Base-by-base conservation (phyloP, 2,888 invertebrate species). In the Lasius platythorax region DNA sequence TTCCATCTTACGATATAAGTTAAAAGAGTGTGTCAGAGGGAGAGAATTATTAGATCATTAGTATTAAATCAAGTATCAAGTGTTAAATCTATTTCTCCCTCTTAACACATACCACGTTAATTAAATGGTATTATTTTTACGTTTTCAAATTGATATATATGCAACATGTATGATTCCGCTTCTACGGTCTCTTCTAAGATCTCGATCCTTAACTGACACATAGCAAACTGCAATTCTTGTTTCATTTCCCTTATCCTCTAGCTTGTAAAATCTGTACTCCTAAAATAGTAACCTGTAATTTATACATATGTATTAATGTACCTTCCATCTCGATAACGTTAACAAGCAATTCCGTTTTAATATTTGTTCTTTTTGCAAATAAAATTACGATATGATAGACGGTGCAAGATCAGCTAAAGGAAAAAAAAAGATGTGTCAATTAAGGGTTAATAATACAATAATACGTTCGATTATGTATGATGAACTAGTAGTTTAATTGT, bases 11-110 rank as follows among this genome's bases (percentile, higher is more conserved):
- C 3, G 5, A 79, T 81, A 67, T 63, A 79, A 64, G 70, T 84
- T 86, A 83, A 88, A 87, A 82, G 85, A 72, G 74, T 85, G 88
- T 86, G 86, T 67, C 75, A 72, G 33, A 79, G 74, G 23, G 23
- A 68, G 50, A 75, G 78, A 85, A 78, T 78, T 43, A 67, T 70
- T 73, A 68, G 28, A 50, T 70, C 58, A 43, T 23, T 84, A 90
- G 82, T 79, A 53, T 53, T 53, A 53, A 53, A 53, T 53, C n/a
- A 53, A 53, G 2, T 50, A 50, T 50, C 18, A 87, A 82, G 66
- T 87, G 82, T 78, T 53, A 53, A 53, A 84, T 66, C 28, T 33
- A 58, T 53, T 88, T 82, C 72, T 85, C 74, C n/a, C 50, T 53
- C 85, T 72, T 30, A 72, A 72, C 66, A 81, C 84, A 87, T 70